phyloP scores from a whole-genome alignment of 2,113 vertebrate species.

The Ammospiza nelsoni region DNA sequence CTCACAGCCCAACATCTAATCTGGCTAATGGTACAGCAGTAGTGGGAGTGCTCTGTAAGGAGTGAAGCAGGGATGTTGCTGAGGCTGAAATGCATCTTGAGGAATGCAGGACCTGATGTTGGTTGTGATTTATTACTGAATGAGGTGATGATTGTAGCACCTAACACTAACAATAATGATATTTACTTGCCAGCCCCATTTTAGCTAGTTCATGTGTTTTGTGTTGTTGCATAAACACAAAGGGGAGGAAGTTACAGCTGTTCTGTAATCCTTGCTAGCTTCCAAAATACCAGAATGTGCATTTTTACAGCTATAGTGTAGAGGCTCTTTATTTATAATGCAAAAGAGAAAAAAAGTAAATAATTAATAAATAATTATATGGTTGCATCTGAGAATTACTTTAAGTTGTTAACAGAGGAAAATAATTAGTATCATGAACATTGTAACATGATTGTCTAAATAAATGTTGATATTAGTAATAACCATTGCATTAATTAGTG shows the following conservation, averaged over 20 bases:
- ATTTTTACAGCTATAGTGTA: not conserved
- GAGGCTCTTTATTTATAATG: not conserved
- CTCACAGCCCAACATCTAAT: not conserved
- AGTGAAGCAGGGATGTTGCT: not conserved
- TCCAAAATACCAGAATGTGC: not conserved
- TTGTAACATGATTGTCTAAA: constrained; percentile 1
- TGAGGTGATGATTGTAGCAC: not conserved
- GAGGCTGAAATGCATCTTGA: not conserved
- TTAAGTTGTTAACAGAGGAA: not conserved
- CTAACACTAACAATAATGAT: not conserved
- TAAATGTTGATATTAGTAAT: constrained; percentile 13
- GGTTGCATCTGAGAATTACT: not conserved
- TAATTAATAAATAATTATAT: not conserved
- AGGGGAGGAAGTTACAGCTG: not conserved
- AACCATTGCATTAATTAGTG: constrained; percentile 4
- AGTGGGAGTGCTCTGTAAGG: fast-evolving
- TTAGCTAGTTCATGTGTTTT: not conserved
- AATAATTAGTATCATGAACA: constrained; percentile 24
- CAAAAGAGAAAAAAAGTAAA: not conserved
- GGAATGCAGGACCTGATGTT: not conserved
- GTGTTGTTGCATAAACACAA: not conserved
- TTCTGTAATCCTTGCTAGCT: not conserved
- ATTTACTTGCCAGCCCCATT: not conserved
- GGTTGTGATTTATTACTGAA: fast-evolving
- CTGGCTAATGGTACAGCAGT: not conserved